A percentile compares a stretch with the other conserved stretches of the same genome.
Conservation (phyloP, 2,888 invertebrate genomes). For the Brachyptera putata region DNA sequence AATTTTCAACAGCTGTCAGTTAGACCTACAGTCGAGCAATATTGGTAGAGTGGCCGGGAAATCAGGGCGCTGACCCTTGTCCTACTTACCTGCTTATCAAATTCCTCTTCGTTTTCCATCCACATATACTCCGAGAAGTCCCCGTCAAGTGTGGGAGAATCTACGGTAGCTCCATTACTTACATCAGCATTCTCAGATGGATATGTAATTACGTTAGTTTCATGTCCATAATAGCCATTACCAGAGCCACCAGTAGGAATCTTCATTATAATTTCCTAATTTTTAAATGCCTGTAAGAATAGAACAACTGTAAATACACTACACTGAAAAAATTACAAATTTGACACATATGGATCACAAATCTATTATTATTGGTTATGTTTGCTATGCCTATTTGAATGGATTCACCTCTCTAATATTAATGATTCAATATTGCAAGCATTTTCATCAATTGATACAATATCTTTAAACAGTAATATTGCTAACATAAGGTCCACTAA, state of each 20-base stretch:
- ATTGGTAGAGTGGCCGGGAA: too few species aligned
- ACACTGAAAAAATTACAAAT: neutral
- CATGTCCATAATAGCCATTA: conserved; percentile 32
- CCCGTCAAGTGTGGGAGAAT: conserved; percentile 49
- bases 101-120: conserved; percentile 94
- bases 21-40: too few species aligned
- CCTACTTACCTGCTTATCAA: conserved; percentile 77
- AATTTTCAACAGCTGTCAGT: too few species aligned
- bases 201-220: conserved; percentile 28
- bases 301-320: neutral
- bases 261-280: conserved; percentile 29
- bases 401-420: too few species aligned
- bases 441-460: too few species aligned
- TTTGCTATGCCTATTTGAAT: too few species aligned
- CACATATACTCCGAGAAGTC: conserved; percentile 90
- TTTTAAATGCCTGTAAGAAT: conserved; percentile 7
- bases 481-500: too few species aligned
- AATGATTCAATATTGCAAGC: too few species aligned
- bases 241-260: conserved; percentile 29
- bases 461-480: too few species aligned
- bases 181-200: conserved; percentile 27
- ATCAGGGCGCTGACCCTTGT: too few species aligned
- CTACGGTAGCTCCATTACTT: conserved; percentile 32
- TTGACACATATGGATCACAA: neutral
- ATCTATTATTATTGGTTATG: neutral